phyloP scores from a whole-genome alignment of 1,140 invertebrate species.

The Lycorma delicatula region DNA sequence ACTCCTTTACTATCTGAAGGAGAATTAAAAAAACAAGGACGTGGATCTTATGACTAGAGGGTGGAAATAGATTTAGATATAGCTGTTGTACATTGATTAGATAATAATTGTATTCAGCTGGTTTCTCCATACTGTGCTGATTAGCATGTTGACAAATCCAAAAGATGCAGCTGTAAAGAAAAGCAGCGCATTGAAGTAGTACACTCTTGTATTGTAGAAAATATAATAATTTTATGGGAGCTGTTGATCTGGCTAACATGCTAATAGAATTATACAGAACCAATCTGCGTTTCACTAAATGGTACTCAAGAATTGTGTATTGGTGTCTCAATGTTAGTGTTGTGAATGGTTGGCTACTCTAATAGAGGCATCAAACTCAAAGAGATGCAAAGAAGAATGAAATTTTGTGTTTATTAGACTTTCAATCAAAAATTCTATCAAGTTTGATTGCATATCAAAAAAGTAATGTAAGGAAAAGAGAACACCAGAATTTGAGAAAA shows the following conservation, averaged over 20 bases:
- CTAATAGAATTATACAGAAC: slow-evolving; percentile 24
- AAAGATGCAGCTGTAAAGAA: slow-evolving; percentile 16
- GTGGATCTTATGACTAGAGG: slow-evolving; percentile 12
- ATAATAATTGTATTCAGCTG: slow-evolving; percentile 15
- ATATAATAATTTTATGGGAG: slow-evolving; percentile 31
- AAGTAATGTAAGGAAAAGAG: too few relatives aligned
- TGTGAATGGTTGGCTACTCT: not conserved
- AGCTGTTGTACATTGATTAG: slow-evolving; percentile 14
- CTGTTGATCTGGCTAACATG: slow-evolving; percentile 28
- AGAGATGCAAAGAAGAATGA: not conserved
- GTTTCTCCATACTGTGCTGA: slow-evolving; percentile 11
- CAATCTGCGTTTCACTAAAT: slow-evolving; percentile 24
- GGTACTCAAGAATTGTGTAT: slow-evolving; percentile 24
- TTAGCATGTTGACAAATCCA: slow-evolving; percentile 13
- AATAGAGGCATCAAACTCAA: not conserved
- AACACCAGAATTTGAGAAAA: too few relatives aligned
- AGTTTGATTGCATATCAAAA: too few relatives aligned
- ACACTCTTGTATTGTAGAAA: slow-evolving; percentile 19
- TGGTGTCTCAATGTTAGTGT: not conserved
- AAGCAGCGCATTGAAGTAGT: slow-evolving; percentile 13
- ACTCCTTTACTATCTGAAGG: slow-evolving; percentile 14
- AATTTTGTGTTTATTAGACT: too few relatives aligned
- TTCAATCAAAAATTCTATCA: too few relatives aligned
- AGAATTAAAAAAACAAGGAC: slow-evolving; percentile 15
- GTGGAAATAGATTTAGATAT: slow-evolving; percentile 11